Evolutionary conservation across 2,888 invertebrate genomes (phyloP).

Genomic region (Andrena camellia): DNA sequence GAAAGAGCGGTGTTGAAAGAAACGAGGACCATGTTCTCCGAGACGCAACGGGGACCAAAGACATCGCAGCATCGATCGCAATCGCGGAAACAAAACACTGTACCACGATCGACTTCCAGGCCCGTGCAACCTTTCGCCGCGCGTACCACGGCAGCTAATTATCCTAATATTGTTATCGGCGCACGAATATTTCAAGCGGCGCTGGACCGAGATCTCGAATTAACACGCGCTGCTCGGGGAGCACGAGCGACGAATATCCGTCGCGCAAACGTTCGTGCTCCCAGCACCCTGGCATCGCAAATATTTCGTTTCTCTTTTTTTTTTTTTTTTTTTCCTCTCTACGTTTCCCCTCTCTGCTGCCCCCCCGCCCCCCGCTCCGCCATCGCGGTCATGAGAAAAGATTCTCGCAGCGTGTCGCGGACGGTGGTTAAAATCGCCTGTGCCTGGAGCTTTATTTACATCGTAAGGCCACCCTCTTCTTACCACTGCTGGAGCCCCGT

Average conservation of each 20-base stretch:
- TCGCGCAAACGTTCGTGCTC: constrained; percentile 15
- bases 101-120: constrained; percentile 21
- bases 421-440: neutral
- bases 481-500: constrained; percentile 37
- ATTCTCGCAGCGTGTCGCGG: neutral
- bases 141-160: too few relatives aligned
- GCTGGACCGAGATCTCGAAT: constrained; percentile 46
- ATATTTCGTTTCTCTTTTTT: neutral
- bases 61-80: constrained; percentile 61
- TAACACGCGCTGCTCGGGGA: constrained; percentile 12
- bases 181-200: neutral
- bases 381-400: neutral
- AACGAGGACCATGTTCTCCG: constrained; percentile 5
- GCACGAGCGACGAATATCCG: constrained; percentile 18
- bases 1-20: neutral
- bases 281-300: constrained; percentile 3
- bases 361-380: too few relatives aligned
- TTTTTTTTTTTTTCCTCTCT: neutral
- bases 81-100: constrained; percentile 62
- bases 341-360: too few relatives aligned
- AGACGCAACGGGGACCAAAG: constrained; percentile 22
- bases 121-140: too few relatives aligned
- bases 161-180: too few relatives aligned
- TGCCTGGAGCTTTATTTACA: constrained; percentile 11
- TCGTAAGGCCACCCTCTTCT: constrained; percentile 29